Base-by-base conservation (phyloP, 2,113 vertebrate species). In the Pachyramphus minor region DNA sequence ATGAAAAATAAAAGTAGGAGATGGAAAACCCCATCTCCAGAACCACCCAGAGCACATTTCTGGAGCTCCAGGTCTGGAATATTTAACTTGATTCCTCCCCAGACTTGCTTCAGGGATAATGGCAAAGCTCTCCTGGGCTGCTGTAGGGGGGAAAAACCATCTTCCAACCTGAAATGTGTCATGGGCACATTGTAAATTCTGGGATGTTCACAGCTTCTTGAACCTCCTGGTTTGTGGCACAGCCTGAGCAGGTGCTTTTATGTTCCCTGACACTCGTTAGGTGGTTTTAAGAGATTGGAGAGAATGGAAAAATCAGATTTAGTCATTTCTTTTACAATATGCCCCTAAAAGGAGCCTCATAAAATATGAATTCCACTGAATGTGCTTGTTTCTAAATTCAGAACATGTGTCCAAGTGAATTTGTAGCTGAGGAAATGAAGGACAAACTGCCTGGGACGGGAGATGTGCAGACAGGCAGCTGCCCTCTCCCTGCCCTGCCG, bases 351-450 rank as follows among this genome's bases (percentile, higher is more conserved):
- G 79, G 91, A 90, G 42, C 79, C 84, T 95, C 86, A 96, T 97
- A 97, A 97, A 97, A 97, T 89, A 97, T 94, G 82, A 95, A 95
- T 97, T 78, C 74, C 71, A 76, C 56, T 13, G 59, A 90, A 76
- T 58, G 68, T 67, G 47, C 95, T 87, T 93, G 92, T 73, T 96
- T 95, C 95, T 96, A 97, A 96, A 97, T 96, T 96, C 93, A 85
- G 95, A 96, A 91, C 95, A 93, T 97, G 92, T 96, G 93, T 96
- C 92, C 59, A 68, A 93, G 76, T 44, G 84, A 89, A 96, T 93
- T 82, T 87, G 92, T 67, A 83, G 82, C 86, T 94, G 62, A 79
- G 71, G 88, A 92, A 87, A 89, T 90, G 95, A 96, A 94, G 95
- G 95, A 94, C 92, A 96, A 94, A 79, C 76, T 84, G 91, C 66